Base-by-base conservation (phyloP, 2,888 invertebrate genomes). In the Alloplasta piceator region DNA sequence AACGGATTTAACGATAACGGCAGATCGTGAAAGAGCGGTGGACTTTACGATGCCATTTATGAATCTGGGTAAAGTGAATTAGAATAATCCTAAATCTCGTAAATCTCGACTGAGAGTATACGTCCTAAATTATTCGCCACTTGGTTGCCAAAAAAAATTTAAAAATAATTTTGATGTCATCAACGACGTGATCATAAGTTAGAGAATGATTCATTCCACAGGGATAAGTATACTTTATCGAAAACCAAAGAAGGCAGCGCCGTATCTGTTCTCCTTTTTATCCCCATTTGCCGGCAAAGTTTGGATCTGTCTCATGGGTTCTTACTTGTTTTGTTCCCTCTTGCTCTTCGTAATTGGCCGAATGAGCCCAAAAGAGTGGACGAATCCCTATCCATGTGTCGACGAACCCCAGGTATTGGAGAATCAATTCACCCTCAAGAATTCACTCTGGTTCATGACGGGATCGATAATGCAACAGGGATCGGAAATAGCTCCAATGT, bases 41-140 rank as follows among this genome's bases (percentile, higher is more conserved):
- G 98, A 98, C 92, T 99, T 99, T 89, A 98, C 98, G 0, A 97
- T 97, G 92, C 98, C 98, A 0, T 99, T 98, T 90, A 98, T 99
- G 97, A 98, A 97, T 91, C 94, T 99, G 84, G 96, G 95, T 94
- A 90, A 80, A 64, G 6, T 60, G 5, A 38, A 43, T 38, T 56
- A 46, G 16, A 61, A 73, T 4, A 16, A 5, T 61, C 36, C 9
- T 14, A 39, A 50, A 41, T 26, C 26, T 26, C 26, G 58, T 38
- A n/a, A n/a, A 4, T 39, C n/a, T 38, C 7, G 4, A 5, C 55
- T 12, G 6, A 4, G 14, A 6, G 16, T 7, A 10, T 39, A 50
- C 6, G 52, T 41, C 10, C 1, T 26, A 14, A 16, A 10, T 10
- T 12, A n/a, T 12, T 48, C 52, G 5, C 2, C 16, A 52, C 26